Conservation (phyloP, 2,888 invertebrate genomes). For the Achlya flavicornis region DNA sequence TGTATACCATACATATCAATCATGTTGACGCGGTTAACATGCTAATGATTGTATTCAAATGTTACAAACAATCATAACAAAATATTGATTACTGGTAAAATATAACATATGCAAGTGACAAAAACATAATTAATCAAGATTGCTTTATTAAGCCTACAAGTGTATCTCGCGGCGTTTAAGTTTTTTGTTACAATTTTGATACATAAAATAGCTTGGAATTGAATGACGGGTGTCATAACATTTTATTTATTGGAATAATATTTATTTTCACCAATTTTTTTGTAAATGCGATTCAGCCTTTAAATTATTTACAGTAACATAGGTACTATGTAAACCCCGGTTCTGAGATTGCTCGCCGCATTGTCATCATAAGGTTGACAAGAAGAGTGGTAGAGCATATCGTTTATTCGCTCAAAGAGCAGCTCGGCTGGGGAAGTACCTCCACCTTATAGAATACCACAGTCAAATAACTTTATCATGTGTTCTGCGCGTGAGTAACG, state of each 20-base stretch:
- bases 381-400: no score
- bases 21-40: slow-evolving; percentile 40
- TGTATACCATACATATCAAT: slow-evolving; percentile 42
- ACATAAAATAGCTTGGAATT: neutral
- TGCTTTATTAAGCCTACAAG: neutral
- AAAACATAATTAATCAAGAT: slow-evolving; percentile 3
- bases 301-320: no score
- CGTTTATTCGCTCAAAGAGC: no score
- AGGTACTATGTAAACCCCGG: no score
- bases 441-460: no score
- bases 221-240: slow-evolving; percentile 8
- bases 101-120: slow-evolving; percentile 1
- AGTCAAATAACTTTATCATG: no score
- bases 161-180: neutral
- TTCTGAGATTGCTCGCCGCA: no score
- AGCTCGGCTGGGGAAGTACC: no score
- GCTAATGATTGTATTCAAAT: slow-evolving; percentile 44
- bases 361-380: no score
- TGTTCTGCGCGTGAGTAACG: no score
- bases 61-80: slow-evolving; percentile 26
- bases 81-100: slow-evolving; percentile 22
- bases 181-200: neutral
- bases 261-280: neutral
- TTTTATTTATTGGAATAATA: neutral
- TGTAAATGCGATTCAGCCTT: neutral